A percentile compares a stretch with the other conserved stretches of the same genome.
Evolutionary conservation across 2,888 invertebrate species (phyloP).

Genomic region (Heliconius erato): DNA sequence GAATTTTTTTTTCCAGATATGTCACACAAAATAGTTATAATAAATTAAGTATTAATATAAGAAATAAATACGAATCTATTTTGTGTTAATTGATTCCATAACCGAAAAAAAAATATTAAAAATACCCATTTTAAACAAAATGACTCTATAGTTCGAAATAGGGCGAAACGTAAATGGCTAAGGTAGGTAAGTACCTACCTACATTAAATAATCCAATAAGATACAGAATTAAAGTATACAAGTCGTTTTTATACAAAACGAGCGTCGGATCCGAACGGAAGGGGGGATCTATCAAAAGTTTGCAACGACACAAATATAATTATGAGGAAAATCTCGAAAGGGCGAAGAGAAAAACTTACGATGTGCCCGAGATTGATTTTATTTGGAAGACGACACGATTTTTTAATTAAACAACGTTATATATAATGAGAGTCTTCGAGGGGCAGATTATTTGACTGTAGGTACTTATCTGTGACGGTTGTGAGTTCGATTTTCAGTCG

Average conservation of each 20-base stretch:
- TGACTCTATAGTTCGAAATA: background rate
- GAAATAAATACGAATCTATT: too few relatives aligned
- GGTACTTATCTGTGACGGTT: background rate
- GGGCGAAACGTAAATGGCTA: background rate
- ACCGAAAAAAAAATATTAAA: too few relatives aligned
- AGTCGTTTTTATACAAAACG: slow-evolving; percentile 23
- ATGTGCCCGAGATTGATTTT: slow-evolving; percentile 78
- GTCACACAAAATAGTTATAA: too few relatives aligned
- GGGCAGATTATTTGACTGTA: too few relatives aligned
- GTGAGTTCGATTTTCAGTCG: background rate
- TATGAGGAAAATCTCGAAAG: slow-evolving; percentile 62
- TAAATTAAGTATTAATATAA: too few relatives aligned
- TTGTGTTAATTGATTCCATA: too few relatives aligned
- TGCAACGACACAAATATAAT: slow-evolving; percentile 77
- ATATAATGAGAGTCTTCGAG: background rate
- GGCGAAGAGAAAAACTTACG: slow-evolving; percentile 47
- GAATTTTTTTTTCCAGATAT: too few relatives aligned
- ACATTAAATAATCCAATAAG: slow-evolving; percentile 26
- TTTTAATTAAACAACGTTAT: slow-evolving; percentile 73
- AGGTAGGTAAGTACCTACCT: background rate
- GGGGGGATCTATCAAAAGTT: slow-evolving; percentile 72
- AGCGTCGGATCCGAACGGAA: slow-evolving; percentile 41
- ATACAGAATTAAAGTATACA: slow-evolving; percentile 23
- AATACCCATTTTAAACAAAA: background rate
- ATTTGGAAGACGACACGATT: slow-evolving; percentile 83